phyloP scores from a whole-genome alignment of 1,140 invertebrate genomes.

The Papilio glaucus region DNA sequence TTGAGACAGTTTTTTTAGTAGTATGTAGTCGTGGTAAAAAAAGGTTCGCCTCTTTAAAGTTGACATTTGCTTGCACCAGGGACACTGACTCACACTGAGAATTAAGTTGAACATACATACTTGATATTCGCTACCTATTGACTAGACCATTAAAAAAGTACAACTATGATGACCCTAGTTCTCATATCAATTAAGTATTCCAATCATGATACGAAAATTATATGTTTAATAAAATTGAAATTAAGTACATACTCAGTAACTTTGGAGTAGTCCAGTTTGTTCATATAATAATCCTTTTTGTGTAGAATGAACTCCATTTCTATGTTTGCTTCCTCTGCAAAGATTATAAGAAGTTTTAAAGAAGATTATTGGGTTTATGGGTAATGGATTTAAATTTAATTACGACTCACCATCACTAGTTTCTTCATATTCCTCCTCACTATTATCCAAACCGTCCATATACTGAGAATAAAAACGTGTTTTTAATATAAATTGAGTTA shows the following conservation, averaged over 20 bases:
- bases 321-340: slow-evolving; percentile 84
- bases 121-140: too few relatives aligned
- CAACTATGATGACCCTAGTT: too few relatives aligned
- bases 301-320: slow-evolving; percentile 92
- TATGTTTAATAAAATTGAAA: too few relatives aligned
- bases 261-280: slow-evolving; percentile 92
- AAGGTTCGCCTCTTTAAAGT: too few relatives aligned
- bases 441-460: slow-evolving; percentile 79
- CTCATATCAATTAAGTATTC: too few relatives aligned
- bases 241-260: slow-evolving; percentile 86
- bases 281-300: slow-evolving; percentile 96
- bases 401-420: slow-evolving; percentile 69
- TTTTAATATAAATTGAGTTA: slow-evolving; percentile 23
- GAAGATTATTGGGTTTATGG: background rate
- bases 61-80: too few relatives aligned
- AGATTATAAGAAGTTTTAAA: slow-evolving; percentile 3
- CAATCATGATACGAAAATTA: too few relatives aligned
- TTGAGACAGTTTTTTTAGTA: too few relatives aligned
- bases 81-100: too few relatives aligned
- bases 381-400: background rate
- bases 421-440: slow-evolving; percentile 71
- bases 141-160: too few relatives aligned
- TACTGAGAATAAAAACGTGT: slow-evolving; percentile 60
- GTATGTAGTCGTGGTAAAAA: too few relatives aligned
- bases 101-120: too few relatives aligned